These are phyloP conservation scores for Tenebrosternarchus preto DNA, from an alignment of 2,113 vertebrate genomes.

Conservation along the genomic window DNA sequence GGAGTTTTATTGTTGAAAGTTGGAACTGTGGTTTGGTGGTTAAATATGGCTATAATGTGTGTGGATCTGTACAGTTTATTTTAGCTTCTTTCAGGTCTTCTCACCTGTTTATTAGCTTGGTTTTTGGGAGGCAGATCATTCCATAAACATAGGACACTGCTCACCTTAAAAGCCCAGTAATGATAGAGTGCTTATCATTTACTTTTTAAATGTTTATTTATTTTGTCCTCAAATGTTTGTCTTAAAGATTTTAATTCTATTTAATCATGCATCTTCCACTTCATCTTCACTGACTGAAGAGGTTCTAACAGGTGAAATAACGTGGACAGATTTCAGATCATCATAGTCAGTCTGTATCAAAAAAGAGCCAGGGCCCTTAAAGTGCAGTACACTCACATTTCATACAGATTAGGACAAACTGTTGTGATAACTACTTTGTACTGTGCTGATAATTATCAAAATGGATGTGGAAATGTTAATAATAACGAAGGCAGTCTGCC, in stretches of 20 bases:
- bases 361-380: background rate
- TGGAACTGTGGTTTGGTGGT: too few species aligned
- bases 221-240: background rate
- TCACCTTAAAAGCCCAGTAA: too few species aligned
- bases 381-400: background rate
- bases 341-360: background rate
- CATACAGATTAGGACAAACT: background rate
- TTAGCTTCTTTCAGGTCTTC: too few species aligned
- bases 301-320: background rate
- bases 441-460: background rate
- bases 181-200: too few species aligned
- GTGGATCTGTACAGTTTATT: too few species aligned
- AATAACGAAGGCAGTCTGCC: background rate
- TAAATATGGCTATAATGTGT: too few species aligned
- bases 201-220: background rate
- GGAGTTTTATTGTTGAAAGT: background rate
- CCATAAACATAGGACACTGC: background rate
- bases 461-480: background rate
- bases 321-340: background rate
- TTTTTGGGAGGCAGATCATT: background rate
- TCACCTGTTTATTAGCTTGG: too few species aligned
- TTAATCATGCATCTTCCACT: too few species aligned
- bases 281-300: background rate
- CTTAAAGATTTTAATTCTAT: too few species aligned
- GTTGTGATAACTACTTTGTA: slow-evolving; percentile 2